Percentiles rank a stretch among this genome's conserved stretches.
phyloP scores from a whole-genome alignment of 2,888 invertebrate genomes.

The Diarsia mendica region DNA sequence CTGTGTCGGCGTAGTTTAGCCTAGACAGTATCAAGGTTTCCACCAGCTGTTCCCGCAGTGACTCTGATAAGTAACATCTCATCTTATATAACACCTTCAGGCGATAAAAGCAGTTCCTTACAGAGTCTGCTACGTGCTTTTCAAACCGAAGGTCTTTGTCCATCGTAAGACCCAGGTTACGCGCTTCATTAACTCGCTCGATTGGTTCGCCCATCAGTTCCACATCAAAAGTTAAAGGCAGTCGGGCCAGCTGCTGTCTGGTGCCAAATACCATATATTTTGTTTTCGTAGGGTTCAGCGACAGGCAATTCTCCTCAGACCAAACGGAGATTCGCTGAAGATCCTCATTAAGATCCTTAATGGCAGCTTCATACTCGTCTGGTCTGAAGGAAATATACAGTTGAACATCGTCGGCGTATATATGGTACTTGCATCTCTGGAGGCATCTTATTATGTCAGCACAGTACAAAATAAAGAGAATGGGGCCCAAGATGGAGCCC shows the following conservation, averaged over 20 bases:
- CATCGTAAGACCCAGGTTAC: background rate
- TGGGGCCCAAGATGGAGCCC: too few species aligned
- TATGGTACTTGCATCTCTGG: too few species aligned
- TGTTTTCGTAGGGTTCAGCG: background rate
- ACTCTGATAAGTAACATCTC: background rate
- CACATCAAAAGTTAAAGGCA: background rate
- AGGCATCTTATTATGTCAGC: too few species aligned
- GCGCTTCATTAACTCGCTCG: background rate
- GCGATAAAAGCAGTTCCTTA: background rate
- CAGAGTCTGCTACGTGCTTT: background rate
- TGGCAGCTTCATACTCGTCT: too few species aligned
- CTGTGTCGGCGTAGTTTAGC: too few species aligned
- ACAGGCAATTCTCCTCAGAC: background rate
- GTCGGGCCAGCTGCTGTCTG: background rate
- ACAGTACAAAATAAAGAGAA: too few species aligned
- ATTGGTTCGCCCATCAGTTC: background rate
- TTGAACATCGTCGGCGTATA: too few species aligned
- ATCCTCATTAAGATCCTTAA: background rate
- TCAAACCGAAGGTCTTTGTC: background rate
- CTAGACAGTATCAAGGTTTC: too few species aligned
- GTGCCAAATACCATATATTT: constrained; percentile 1
- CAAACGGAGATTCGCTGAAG: background rate
- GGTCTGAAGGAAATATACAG: too few species aligned
- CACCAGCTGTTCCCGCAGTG: too few species aligned
- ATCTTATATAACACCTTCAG: background rate